A percentile compares a stretch with the other conserved stretches of the same genome.
Conservation (phyloP, 2,888 invertebrate species). For the Drosophila putrida region DNA sequence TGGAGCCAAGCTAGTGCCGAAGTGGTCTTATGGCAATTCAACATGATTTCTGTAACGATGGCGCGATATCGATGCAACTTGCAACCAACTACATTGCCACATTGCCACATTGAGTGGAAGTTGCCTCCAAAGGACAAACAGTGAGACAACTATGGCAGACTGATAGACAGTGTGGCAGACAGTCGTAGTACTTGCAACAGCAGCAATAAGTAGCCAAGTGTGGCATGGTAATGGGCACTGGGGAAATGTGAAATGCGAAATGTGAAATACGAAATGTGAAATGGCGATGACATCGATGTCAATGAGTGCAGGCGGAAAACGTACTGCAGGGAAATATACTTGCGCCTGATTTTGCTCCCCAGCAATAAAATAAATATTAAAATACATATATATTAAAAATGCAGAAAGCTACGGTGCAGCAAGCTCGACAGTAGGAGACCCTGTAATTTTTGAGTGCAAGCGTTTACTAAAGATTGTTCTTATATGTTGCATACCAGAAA, state of each 20-base stretch:
- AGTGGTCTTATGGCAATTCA: conserved; percentile 37
- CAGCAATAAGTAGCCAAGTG: conserved; percentile 61
- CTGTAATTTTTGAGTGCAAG: too few relatives aligned
- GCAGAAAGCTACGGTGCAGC: too few relatives aligned
- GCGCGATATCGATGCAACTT: conserved; percentile 53
- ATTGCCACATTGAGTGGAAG: conserved; percentile 21
- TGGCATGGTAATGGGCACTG: conserved; percentile 51
- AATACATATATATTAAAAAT: neutral
- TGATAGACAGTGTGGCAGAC: neutral
- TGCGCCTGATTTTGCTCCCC: conserved; percentile 33
- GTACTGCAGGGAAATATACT: conserved; percentile 33
- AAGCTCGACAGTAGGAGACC: too few relatives aligned
- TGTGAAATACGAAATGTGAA: too few relatives aligned
- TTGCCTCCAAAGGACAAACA: conserved; percentile 19
- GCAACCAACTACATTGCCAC: conserved; percentile 6
- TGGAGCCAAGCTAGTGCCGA: neutral
- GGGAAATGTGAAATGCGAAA: conserved; percentile 2
- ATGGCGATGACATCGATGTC: conserved; percentile 56
- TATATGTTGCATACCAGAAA: too few relatives aligned
- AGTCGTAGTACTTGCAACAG: conserved; percentile 22
- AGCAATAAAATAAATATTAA: conserved; percentile 15
- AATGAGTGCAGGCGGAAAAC: conserved; percentile 40
- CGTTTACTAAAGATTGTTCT: too few relatives aligned
- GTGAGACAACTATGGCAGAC: neutral
- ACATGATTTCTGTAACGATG: conserved; percentile 55